Conservation (phyloP, 2,888 invertebrate genomes). For the Melieria crassipennis region DNA sequence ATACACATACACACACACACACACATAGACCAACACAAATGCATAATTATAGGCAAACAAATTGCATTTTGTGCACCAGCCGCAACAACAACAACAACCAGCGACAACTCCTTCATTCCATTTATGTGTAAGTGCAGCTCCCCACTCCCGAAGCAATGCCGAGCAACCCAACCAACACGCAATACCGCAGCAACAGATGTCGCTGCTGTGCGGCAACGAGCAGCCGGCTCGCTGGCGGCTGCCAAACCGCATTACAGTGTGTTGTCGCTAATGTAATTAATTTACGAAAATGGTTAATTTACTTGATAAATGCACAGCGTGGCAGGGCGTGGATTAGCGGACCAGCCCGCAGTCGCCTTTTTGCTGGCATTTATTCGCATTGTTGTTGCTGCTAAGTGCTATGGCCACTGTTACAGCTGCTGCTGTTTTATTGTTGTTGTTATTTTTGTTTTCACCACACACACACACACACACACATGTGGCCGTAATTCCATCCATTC, state of each 20-base stretch:
- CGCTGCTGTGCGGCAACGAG: too few species aligned
- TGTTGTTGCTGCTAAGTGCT: too few species aligned
- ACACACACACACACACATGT: too few species aligned
- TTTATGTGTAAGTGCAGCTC: background rate
- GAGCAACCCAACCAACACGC: conserved; percentile 5
- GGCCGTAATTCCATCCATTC: too few species aligned
- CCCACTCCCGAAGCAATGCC: background rate
- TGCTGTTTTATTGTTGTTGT: too few species aligned
- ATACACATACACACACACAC: conserved; percentile 3
- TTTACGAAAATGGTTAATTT: conserved; percentile 40
- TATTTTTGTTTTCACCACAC: too few species aligned
- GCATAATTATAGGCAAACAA: conserved; percentile 28
- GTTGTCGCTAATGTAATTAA: conserved; percentile 37
- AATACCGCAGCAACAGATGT: conserved; percentile 4
- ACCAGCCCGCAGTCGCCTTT: conserved; percentile 12
- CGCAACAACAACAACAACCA: background rate
- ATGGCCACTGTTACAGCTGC: too few species aligned
- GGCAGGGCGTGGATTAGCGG: background rate
- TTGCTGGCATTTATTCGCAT: too few species aligned
- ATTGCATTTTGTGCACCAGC: conserved; percentile 17
- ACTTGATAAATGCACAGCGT: conserved; percentile 29
- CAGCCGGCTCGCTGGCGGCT: conserved; percentile 1
- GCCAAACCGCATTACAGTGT: conserved; percentile 23
- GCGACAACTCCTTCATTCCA: background rate
- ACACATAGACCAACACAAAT: background rate